Conservation (phyloP, 2,888 invertebrate species). For the Amorpha juglandis region DNA sequence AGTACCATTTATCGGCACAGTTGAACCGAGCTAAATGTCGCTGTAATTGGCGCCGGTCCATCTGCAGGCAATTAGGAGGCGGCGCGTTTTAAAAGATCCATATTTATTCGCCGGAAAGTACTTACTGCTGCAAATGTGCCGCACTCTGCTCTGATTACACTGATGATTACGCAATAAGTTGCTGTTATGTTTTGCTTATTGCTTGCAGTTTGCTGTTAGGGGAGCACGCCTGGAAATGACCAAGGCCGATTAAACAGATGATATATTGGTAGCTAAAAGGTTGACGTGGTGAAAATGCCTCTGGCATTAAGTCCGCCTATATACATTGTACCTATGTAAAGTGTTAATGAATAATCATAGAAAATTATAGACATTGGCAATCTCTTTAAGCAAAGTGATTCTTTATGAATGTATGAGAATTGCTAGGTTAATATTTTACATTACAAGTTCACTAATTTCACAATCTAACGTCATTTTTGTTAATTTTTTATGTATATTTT, state of each 20-base stretch:
- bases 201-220: slow-evolving; percentile 22
- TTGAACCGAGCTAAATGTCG: slow-evolving; percentile 65
- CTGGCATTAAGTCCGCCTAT: too few relatives aligned
- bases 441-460: too few relatives aligned
- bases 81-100: slow-evolving; percentile 77
- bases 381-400: too few relatives aligned
- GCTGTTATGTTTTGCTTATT: slow-evolving; percentile 28
- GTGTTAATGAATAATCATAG: too few relatives aligned
- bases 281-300: too few relatives aligned
- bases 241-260: not conserved
- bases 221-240: not conserved
- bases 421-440: too few relatives aligned
- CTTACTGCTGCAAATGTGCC: slow-evolving; percentile 53
- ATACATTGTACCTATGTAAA: too few relatives aligned
- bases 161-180: slow-evolving; percentile 55
- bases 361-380: too few relatives aligned
- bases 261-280: not conserved
- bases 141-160: slow-evolving; percentile 51
- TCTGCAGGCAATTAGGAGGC: slow-evolving; percentile 80
- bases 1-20: slow-evolving; percentile 66
- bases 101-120: slow-evolving; percentile 68
- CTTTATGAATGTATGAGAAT: too few relatives aligned
- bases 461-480: too few relatives aligned
- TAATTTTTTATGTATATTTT: too few relatives aligned
- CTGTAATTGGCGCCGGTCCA: slow-evolving; percentile 79